Percentiles rank a stretch among this genome's conserved stretches.
phyloP scores from a whole-genome alignment of 30 jellyfish, hydroid and myxozoan species.

The Cassiopea xamachana region DNA sequence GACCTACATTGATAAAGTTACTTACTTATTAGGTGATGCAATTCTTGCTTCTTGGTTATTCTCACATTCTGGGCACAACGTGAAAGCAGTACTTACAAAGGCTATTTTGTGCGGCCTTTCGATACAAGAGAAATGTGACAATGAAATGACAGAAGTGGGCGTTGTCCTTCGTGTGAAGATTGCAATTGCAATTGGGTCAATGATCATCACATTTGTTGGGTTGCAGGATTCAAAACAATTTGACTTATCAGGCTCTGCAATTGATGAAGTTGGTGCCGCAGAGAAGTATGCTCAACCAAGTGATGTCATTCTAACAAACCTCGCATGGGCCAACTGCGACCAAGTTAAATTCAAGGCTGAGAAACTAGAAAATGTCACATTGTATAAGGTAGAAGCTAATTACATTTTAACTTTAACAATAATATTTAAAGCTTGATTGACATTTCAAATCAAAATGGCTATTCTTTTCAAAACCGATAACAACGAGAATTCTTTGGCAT shows the following conservation, averaged over 20 bases:
- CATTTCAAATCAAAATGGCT: neutral
- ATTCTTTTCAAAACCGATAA: too few relatives aligned
- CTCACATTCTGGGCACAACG: constrained; percentile 84
- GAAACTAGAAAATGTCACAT: constrained; percentile 49
- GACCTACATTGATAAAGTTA: too few relatives aligned
- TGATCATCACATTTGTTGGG: constrained; percentile 92
- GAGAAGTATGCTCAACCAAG: constrained; percentile 96
- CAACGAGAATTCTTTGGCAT: too few relatives aligned
- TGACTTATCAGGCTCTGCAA: constrained; percentile 92
- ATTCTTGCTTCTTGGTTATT: constrained; percentile 92
- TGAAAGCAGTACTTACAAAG: constrained; percentile 78
- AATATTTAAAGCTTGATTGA: neutral
- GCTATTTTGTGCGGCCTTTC: constrained; percentile 83
- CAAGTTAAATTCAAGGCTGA: constrained; percentile 73
- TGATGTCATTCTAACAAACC: constrained; percentile 78
- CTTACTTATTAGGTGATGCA: constrained; percentile 80
- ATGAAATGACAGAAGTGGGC: constrained; percentile 90
- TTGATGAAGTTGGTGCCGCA: constrained; percentile 93
- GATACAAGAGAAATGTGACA: constrained; percentile 89
- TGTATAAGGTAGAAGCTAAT: constrained; percentile 52
- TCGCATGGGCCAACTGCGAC: constrained; percentile 94
- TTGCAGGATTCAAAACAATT: constrained; percentile 79
- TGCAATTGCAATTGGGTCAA: constrained; percentile 94
- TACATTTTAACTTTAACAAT: neutral
- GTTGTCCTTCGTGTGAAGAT: constrained; percentile 84